A percentile compares a stretch with the other conserved stretches of the same genome.
These are phyloP conservation scores for Heliconius hortense DNA, from an alignment of 2,888 invertebrate species.

Conservation along the genomic window DNA sequence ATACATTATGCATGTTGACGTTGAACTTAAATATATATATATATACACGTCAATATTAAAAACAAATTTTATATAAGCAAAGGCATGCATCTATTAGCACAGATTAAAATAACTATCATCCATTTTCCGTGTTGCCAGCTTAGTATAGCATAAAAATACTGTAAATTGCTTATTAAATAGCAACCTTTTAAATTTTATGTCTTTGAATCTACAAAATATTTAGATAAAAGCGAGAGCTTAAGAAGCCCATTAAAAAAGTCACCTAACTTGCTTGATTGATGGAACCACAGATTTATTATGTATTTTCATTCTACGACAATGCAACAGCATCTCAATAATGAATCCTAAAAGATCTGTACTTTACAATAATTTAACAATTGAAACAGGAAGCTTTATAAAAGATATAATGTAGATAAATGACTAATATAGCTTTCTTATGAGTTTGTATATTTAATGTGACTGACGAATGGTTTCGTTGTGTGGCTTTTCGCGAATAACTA, in stretches of 20 bases:
- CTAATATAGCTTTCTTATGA: too few relatives aligned
- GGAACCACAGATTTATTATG: slow-evolving; percentile 67
- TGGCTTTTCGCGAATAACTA: too few relatives aligned
- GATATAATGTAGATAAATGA: too few relatives aligned
- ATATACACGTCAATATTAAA: background rate
- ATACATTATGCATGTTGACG: too few relatives aligned
- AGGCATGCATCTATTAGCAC: background rate
- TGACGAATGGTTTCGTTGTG: too few relatives aligned
- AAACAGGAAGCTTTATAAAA: background rate
- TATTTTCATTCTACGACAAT: slow-evolving; percentile 62
- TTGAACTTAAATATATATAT: too few relatives aligned
- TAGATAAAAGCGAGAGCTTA: slow-evolving; percentile 62
- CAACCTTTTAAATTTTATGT: slow-evolving; percentile 23
- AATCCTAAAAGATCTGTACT: background rate
- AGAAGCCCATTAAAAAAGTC: slow-evolving; percentile 73
- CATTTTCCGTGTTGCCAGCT: background rate
- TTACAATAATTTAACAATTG: background rate
- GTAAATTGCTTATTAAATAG: slow-evolving; percentile 4
- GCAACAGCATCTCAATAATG: background rate
- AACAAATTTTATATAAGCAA: background rate
- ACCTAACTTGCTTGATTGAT: slow-evolving; percentile 72
- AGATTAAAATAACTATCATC: slow-evolving; percentile 5
- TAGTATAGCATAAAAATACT: background rate
- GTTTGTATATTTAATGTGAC: too few relatives aligned
- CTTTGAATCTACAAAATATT: slow-evolving; percentile 65